A percentile compares a stretch with the other conserved stretches of the same genome.
Conservation (phyloP, 2,113 vertebrate genomes). For the Scytalopus superciliaris region DNA sequence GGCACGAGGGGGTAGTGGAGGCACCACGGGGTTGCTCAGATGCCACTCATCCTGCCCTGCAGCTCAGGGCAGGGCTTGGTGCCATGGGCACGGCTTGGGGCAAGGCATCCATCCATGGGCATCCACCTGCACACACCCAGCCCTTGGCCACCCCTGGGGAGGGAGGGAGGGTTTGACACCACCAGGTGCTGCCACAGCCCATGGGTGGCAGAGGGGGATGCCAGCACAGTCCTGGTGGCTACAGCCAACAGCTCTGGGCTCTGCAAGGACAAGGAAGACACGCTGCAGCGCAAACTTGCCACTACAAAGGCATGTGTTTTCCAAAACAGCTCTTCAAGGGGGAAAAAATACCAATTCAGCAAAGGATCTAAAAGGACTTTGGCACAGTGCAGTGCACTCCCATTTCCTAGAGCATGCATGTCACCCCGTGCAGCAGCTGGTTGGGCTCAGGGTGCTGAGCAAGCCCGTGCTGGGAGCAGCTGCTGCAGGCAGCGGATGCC, state of each 20-base stretch:
- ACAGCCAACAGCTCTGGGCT: accelerated
- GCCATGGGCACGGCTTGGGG: too few species aligned
- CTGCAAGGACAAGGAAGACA: not conserved
- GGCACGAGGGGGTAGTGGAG: not conserved
- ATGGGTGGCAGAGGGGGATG: not conserved
- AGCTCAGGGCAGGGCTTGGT: accelerated
- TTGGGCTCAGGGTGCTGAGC: accelerated
- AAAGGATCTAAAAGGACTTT: not conserved
- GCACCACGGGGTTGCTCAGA: accelerated
- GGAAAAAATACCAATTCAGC: not conserved
- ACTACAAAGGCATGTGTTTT: accelerated
- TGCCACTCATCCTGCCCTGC: not conserved
- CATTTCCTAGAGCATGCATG: accelerated
- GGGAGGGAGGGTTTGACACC: not conserved
- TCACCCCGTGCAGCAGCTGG: accelerated
- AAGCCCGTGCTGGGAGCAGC: accelerated
- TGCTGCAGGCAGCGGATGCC: not conserved
- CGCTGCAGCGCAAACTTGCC: not conserved
- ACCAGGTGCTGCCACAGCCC: accelerated
- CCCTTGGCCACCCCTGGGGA: not conserved
- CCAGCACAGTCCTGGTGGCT: not conserved
- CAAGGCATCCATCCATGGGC: not conserved
- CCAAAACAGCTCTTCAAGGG: not conserved
- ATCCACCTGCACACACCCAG: not conserved
- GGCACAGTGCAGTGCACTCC: accelerated